Evolutionary conservation across 1,140 invertebrate genomes (phyloP), one percentile per base, ranked within the genome.

Genomic region (Frieseomelitta varia): DNA sequence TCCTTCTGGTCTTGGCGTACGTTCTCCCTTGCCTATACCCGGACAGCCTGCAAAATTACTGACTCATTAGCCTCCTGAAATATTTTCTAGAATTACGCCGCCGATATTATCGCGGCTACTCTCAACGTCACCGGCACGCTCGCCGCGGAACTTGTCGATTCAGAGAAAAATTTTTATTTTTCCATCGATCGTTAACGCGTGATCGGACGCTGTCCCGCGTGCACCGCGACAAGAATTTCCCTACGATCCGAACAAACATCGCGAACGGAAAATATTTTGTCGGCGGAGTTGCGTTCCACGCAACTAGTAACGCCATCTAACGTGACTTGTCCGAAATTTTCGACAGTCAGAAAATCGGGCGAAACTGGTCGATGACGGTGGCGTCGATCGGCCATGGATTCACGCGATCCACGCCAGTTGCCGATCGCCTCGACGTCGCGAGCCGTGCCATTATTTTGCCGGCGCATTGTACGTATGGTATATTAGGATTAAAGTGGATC

Each of bases 401-500:
- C 51, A 24, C 21, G 8, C 4, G 8, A 19, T 56, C 27, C 11
- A 39, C 51, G 19, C 15, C 39, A 51, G 30, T 47, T 51, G 24
- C 17, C 24, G 17, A 34, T 27, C 76, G 17, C 4, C 34, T 19
- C 8, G 55, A 81, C 27, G 3, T 47, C 15, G 55, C 73, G 58
- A 69, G 53, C n/a, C 24, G 67, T 73, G 87, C 75, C 88, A 92
- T 86, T 88, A 85, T 51, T 92, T 92, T 56, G 34, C 47, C 91
- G 58, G 81, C 85, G 39, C 71, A 17, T 84, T 85, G 65, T 87
- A 92, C 91, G 90, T 93, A 92, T 91, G 89, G 87, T 92, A 93
- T 93, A 93, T 92, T 91, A 91, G 92, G 92, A 93, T 94, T 94
- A 93, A 94, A 94, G 93, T 86, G 91, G 92, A 94, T 93, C 88